A percentile compares a stretch with the other conserved stretches of the same genome.
phyloP scores from a whole-genome alignment of 2,888 invertebrate species.

The Myopa tessellatipennis region DNA sequence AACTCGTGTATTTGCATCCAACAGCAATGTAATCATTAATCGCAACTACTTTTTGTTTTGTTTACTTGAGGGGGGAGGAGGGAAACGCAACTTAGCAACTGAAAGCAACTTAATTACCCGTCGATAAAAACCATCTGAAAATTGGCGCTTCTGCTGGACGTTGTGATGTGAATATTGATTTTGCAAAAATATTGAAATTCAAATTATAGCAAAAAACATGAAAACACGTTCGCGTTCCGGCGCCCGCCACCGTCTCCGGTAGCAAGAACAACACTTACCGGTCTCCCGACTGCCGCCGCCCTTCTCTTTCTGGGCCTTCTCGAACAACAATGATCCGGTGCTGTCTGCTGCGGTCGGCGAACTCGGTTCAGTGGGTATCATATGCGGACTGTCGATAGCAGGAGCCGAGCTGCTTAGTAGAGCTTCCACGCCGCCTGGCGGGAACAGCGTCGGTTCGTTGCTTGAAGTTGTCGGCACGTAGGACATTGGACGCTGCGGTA shows the following conservation, averaged over 20 bases:
- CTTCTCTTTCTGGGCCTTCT: slow-evolving; percentile 53
- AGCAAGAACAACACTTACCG: slow-evolving; percentile 54
- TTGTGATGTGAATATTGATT: slow-evolving; percentile 54
- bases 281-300: slow-evolving; percentile 59
- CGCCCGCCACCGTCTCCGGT: background rate
- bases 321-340: slow-evolving; percentile 59
- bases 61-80: background rate
- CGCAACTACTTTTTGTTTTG: too few species aligned
- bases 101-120: slow-evolving; percentile 57
- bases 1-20: too few species aligned
- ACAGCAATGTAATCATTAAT: too few species aligned
- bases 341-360: slow-evolving; percentile 52
- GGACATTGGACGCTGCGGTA: slow-evolving; percentile 68
- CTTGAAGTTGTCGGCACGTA: slow-evolving; percentile 64
- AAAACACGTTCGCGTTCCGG: too few species aligned
- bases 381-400: slow-evolving; percentile 52
- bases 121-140: slow-evolving; percentile 66
- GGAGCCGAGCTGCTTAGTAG: slow-evolving; percentile 66
- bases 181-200: slow-evolving; percentile 16
- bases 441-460: slow-evolving; percentile 58
- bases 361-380: slow-evolving; percentile 56
- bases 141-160: slow-evolving; percentile 60
- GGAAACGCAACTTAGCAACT: background rate
- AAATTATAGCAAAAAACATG: background rate
- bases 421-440: slow-evolving; percentile 66